phyloP scores from a whole-genome alignment of 2,797 vertebrate species.

The Etheostoma perlongum region DNA sequence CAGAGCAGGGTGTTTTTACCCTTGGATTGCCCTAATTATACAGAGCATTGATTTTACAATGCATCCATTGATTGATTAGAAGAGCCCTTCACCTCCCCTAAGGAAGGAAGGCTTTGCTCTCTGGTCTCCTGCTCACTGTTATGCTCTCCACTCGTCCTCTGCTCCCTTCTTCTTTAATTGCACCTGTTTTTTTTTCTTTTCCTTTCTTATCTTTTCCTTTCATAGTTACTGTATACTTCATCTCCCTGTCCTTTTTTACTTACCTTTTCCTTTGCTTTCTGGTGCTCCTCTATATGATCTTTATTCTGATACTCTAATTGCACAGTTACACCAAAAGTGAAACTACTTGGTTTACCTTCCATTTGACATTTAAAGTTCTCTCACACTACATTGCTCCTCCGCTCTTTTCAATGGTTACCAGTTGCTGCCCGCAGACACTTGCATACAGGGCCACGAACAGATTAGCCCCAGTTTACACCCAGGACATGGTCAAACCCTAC shows the following conservation, averaged over 20 bases:
- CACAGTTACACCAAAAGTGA: conserved; percentile 78
- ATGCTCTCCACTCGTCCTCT: conserved; percentile 34
- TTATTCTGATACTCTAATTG: conserved; percentile 81
- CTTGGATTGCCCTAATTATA: conserved; percentile 97
- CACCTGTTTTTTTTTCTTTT: conserved; percentile 29
- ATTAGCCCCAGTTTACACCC: no score
- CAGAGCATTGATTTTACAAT: conserved; percentile 96
- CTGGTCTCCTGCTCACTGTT: conserved; percentile 37
- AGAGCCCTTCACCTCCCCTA: conserved; percentile 83
- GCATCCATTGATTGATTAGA: conserved; percentile 93
- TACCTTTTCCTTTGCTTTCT: background rate
- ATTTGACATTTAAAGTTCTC: conserved; percentile 27
- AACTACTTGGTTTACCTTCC: conserved; percentile 68
- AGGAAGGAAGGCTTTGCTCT: conserved; percentile 78
- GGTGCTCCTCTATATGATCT: conserved; percentile 15
- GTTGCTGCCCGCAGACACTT: no score
- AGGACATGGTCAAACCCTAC: no score
- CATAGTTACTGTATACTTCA: background rate
- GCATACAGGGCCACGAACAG: no score
- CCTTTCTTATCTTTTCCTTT: conserved; percentile 10
- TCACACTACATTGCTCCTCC: no score
- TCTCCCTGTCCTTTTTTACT: background rate
- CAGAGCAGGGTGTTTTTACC: conserved; percentile 84
- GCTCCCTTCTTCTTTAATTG: conserved; percentile 37
- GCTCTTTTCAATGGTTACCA: no score